These are phyloP conservation scores for Drosophila flavopinicola DNA, from an alignment of 2,888 invertebrate genomes.

Conservation along the genomic window DNA sequence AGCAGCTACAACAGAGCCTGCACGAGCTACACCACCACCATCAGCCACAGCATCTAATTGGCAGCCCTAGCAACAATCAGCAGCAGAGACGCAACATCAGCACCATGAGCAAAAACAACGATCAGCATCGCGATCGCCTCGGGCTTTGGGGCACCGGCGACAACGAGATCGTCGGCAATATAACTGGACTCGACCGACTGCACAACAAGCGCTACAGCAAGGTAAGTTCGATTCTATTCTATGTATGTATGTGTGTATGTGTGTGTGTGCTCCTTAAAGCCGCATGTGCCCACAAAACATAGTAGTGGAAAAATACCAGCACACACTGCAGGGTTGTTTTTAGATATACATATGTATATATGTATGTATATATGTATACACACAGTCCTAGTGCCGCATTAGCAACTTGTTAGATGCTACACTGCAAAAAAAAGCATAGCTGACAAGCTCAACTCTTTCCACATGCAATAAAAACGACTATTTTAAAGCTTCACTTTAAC, in stretches of 20 bases:
- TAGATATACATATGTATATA: conserved; percentile 13
- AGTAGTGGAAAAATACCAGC: conserved; percentile 71
- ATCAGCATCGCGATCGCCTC: conserved; percentile 77
- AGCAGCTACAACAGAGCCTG: conserved; percentile 58
- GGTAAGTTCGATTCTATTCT: too few species aligned
- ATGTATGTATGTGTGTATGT: too few species aligned
- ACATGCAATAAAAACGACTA: too few species aligned
- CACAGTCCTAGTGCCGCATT: conserved; percentile 5
- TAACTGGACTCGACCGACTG: conserved; percentile 82
- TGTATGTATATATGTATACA: conserved; percentile 1
- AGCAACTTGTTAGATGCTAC: conserved; percentile 50
- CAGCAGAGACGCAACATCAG: conserved; percentile 58
- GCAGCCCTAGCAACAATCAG: conserved; percentile 23
- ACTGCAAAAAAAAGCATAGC: conserved; percentile 19
- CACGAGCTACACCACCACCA: conserved; percentile 52
- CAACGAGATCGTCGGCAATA: conserved; percentile 77
- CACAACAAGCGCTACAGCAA: conserved; percentile 81
- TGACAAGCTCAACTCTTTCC: too few species aligned
- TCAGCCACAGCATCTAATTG: conserved; percentile 19
- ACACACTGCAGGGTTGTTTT: conserved; percentile 52
- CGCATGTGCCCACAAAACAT: too few species aligned
- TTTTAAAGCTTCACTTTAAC: not conserved
- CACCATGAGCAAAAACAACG: conserved; percentile 35
- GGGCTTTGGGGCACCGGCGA: conserved; percentile 82
- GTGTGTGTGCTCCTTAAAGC: too few species aligned